Evolutionary conservation across 2,888 invertebrate genomes (phyloP).

Genomic region (Epiblema foenella): DNA sequence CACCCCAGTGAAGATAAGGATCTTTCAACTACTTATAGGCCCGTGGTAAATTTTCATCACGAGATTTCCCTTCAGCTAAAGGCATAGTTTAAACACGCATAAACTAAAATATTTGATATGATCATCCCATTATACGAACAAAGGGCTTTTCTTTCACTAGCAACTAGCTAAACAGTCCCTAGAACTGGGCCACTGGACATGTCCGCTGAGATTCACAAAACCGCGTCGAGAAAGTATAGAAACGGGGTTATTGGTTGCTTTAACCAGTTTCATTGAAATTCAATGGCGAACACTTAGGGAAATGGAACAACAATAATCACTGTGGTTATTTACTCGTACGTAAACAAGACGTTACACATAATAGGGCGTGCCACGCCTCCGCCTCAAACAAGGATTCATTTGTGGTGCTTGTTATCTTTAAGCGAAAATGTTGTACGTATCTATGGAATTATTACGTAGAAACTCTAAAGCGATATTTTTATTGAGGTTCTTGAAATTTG

Average conservation of each 20-base stretch:
- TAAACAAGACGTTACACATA: constrained; percentile 41
- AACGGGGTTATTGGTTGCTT: constrained; percentile 38
- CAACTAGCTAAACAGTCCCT: constrained; percentile 25
- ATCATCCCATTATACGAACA: constrained; percentile 3
- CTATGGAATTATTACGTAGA: no score
- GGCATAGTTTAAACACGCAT: no score
- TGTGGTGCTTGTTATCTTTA: background rate
- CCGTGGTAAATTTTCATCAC: no score
- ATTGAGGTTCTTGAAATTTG: no score
- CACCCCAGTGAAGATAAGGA: no score
- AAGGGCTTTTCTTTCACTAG: constrained; percentile 27
- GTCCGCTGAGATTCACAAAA: constrained; percentile 33
- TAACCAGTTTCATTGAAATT: constrained; percentile 41
- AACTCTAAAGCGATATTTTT: no score
- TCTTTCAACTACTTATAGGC: no score
- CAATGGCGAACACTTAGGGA: constrained; percentile 38
- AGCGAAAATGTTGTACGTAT: no score
- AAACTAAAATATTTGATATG: no score
- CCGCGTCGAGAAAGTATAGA: constrained; percentile 41
- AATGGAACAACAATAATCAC: constrained; percentile 43
- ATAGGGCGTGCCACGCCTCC: constrained; percentile 25
- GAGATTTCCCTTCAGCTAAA: background rate
- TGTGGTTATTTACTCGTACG: constrained; percentile 35
- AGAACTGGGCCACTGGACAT: constrained; percentile 30
- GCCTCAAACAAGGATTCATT: background rate